Evolutionary conservation across 2,888 invertebrate species (phyloP).

Genomic region (Nomada goodeniana): DNA sequence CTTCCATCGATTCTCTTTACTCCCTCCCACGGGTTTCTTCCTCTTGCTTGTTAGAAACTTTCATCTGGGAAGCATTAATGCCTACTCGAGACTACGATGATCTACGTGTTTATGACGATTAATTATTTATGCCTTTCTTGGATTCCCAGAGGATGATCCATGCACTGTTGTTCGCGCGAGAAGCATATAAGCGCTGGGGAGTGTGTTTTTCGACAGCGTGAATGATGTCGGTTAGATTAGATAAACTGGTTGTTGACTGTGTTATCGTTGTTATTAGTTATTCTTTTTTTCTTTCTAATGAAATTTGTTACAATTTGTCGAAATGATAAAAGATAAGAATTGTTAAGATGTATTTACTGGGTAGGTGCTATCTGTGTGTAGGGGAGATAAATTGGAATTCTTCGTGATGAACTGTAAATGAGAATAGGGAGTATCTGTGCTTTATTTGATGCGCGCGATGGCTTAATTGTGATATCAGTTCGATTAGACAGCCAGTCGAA

Average conservation of each 20-base stretch:
- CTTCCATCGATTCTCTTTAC: conserved; percentile 70
- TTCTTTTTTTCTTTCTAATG: neutral
- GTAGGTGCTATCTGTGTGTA: neutral
- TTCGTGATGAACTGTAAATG: neutral
- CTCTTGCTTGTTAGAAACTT: conserved; percentile 55
- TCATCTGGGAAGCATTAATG: conserved; percentile 59
- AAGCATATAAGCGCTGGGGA: neutral
- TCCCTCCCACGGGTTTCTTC: neutral
- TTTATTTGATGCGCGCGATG: neutral
- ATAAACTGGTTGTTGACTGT: neutral
- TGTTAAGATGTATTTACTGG: neutral
- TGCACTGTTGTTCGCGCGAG: neutral
- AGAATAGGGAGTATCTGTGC: neutral
- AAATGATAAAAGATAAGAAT: neutral
- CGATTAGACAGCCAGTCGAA: neutral
- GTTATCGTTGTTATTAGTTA: neutral
- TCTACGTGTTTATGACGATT: neutral
- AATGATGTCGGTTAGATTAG: neutral
- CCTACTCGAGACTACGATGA: neutral
- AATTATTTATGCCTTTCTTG: neutral
- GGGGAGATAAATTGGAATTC: neutral
- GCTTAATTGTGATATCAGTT: neutral
- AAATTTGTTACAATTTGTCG: neutral
- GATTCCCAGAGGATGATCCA: conserved; percentile 5
- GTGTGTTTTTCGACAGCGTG: too few species aligned